Evolutionary conservation across 2,113 vertebrate species (phyloP).

Genomic region (Pomatorhinus ruficollis): DNA sequence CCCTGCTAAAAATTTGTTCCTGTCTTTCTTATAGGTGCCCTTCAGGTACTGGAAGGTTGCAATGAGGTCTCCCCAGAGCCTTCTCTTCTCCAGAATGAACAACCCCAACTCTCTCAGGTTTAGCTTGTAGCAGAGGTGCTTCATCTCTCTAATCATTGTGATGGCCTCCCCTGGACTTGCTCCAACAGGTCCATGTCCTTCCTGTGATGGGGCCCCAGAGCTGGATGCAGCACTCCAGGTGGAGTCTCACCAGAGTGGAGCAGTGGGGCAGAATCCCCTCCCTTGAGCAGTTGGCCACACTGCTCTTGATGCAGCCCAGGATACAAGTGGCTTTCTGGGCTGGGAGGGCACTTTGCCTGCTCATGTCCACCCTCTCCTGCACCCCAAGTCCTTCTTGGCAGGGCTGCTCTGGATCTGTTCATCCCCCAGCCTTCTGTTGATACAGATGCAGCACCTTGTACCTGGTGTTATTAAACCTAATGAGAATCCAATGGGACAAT

Average conservation of each 20-base stretch:
- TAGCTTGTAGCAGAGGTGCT: not conserved
- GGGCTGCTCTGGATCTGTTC: not conserved
- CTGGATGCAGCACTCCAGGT: not conserved
- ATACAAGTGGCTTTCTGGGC: not conserved
- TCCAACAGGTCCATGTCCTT: rapidly evolving
- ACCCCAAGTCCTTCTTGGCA: not conserved
- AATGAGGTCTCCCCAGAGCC: not conserved
- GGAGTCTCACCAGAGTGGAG: not conserved
- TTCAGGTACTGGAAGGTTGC: not conserved
- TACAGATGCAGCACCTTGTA: not conserved
- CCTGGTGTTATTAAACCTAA: not conserved
- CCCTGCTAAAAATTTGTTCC: not conserved
- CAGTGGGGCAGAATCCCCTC: not conserved
- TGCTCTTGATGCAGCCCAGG: not conserved
- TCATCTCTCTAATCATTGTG: not conserved
- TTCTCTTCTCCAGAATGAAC: not conserved
- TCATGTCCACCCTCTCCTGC: not conserved
- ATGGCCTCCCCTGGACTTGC: not conserved
- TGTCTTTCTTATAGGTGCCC: not conserved
- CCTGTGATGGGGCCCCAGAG: not conserved
- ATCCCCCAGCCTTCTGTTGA: not conserved
- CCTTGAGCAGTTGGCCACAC: rapidly evolving
- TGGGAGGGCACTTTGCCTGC: not conserved
- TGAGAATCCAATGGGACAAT: not conserved
- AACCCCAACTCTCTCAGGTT: not conserved